These are phyloP conservation scores for Drosophila emarginata DNA, from an alignment of 2,888 invertebrate species.

Conservation along the genomic window DNA sequence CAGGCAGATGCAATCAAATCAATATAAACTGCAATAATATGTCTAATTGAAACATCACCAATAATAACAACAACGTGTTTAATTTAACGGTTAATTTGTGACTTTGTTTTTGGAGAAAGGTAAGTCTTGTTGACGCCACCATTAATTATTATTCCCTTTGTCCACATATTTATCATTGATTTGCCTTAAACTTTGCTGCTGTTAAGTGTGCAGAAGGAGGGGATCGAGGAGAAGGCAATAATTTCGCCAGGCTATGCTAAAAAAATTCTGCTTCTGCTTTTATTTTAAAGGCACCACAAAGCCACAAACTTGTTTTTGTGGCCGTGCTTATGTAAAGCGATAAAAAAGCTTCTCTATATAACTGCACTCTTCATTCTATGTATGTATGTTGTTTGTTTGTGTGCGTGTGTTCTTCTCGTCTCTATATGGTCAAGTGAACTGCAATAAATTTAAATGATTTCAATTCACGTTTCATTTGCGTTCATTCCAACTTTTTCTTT, in stretches of 20 bases:
- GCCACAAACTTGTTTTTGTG: slow-evolving; percentile 26
- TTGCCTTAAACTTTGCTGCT: slow-evolving; percentile 45
- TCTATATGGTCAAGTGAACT: slow-evolving; percentile 41
- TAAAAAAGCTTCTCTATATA: slow-evolving; percentile 17
- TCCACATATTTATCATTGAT: slow-evolving; percentile 22
- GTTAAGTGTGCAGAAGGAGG: background rate
- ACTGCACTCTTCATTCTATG: background rate
- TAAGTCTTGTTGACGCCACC: slow-evolving; percentile 69
- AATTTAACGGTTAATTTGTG: slow-evolving; percentile 19
- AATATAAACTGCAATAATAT: slow-evolving; percentile 56
- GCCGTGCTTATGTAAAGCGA: slow-evolving; percentile 4
- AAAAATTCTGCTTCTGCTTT: slow-evolving; percentile 9
- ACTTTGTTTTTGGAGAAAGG: slow-evolving; percentile 49
- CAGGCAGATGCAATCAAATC: slow-evolving; percentile 49
- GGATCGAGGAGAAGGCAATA: slow-evolving; percentile 8
- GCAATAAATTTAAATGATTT: slow-evolving; percentile 58
- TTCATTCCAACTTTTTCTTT: slow-evolving; percentile 42
- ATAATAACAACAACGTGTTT: slow-evolving; percentile 23
- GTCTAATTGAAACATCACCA: slow-evolving; percentile 49
- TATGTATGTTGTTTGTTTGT: slow-evolving; percentile 17
- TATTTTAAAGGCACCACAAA: slow-evolving; percentile 6
- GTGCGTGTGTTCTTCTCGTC: slow-evolving; percentile 22
- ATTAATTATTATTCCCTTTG: slow-evolving; percentile 53
- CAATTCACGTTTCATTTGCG: slow-evolving; percentile 59
- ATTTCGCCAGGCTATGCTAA: slow-evolving; percentile 20